Base-by-base conservation (phyloP, 2,113 vertebrate species). In the Hipposideros armiger region DNA sequence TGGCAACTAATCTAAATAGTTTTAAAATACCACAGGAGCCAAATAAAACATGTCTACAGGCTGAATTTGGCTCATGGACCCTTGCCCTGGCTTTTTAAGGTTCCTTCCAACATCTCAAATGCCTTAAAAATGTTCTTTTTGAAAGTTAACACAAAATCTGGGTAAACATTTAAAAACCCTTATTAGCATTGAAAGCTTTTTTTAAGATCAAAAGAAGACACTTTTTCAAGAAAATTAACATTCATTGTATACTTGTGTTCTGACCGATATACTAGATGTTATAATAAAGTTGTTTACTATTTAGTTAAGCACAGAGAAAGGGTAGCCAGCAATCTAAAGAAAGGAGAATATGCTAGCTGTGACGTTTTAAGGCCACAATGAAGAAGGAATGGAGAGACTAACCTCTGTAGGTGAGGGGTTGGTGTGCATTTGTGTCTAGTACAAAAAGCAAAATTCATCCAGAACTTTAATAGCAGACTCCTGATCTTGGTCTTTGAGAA, bases 41-140 rank as follows among this genome's bases (percentile, higher is more conserved):
- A 97, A 97, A 90, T 97, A 95, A 98, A 97, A 97, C 93, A 97
- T 94, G 95, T 96, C 94, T 97, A 73, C 92, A 91, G 92, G 56
- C 97, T 96, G 90, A 95, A 91, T 85, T 97, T 97, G 97, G 94
- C 87, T 95, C 66, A 67, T 11, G 54, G 66, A 88, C 26, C 62
- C 54, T 20, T 90, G 54, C 47, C 81, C 85, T 92, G 72, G 32
- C 81, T 96, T 91, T 96, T 67, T 94, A 88, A 95, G 28, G 1
- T 90, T 81, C 72, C 47, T 94, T 96, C 90, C 94, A 97, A 95
- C 19, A 95, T 97, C 82, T 96, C 94, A 96, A 92, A 97, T 98
- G 67, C 72, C 77, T 96, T 32, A 19, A 94, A 72, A 77, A 72
- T 87, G 95, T 97, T 96, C 60, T 87, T 97, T 94, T 95, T 56